phyloP scores from a whole-genome alignment of 64 coral and sea anemone genomes.

The Montipora sp. region DNA sequence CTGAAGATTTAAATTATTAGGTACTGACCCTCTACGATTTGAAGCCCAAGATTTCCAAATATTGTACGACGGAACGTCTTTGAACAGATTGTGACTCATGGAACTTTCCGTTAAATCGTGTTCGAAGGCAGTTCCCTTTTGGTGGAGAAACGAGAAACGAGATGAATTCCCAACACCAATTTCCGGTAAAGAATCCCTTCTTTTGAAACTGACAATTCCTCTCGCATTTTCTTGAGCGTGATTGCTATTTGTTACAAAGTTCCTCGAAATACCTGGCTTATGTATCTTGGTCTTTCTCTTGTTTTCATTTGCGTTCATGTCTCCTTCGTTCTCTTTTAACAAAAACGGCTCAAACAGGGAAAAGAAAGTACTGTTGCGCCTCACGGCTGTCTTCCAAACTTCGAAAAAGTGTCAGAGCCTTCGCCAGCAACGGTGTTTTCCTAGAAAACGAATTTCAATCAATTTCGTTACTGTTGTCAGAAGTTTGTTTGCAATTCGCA shows the following conservation, averaged over 20 bases:
- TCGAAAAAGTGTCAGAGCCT: not conserved
- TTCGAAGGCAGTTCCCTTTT: not conserved
- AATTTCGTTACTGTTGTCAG: not conserved
- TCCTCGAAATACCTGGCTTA: not conserved
- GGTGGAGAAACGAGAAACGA: not conserved
- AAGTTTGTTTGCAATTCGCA: constrained; percentile 14
- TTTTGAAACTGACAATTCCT: not conserved
- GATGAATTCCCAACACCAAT: not conserved
- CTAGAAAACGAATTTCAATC: not conserved
- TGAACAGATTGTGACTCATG: not conserved
- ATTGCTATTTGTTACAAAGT: not conserved
- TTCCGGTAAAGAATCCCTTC: constrained; percentile 15
- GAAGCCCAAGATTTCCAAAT: constrained; percentile 22
- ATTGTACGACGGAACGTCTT: constrained; percentile 30
- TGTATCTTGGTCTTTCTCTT: constrained; percentile 17
- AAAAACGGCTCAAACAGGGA: too few relatives aligned
- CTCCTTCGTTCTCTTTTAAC: too few relatives aligned
- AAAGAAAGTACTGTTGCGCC: too few relatives aligned
- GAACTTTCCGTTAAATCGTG: not conserved
- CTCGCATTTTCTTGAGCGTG: not conserved
- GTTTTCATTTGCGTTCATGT: constrained; percentile 7
- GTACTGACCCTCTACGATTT: constrained; percentile 8
- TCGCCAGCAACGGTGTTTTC: not conserved
- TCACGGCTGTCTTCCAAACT: too few relatives aligned
- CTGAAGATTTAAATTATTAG: not conserved